Conservation (phyloP, 2,888 invertebrate species). For the Lordiphosa andalusiaca region DNA sequence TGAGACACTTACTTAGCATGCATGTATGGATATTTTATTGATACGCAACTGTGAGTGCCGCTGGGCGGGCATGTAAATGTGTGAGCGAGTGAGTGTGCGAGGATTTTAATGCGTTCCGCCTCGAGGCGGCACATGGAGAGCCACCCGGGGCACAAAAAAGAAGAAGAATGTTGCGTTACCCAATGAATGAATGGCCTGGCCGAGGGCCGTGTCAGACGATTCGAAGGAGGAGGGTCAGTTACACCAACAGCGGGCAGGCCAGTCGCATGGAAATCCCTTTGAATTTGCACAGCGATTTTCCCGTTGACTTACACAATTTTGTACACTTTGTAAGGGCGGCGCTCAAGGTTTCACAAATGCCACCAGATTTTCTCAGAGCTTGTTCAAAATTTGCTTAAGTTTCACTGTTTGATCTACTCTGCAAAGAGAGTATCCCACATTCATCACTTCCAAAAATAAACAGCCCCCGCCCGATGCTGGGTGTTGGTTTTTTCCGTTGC, state of each 20-base stretch:
- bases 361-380: neutral
- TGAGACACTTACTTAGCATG: conserved; percentile 69
- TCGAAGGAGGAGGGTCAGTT: conserved; percentile 4
- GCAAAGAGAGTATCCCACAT: conserved; percentile 7
- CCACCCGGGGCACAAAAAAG: conserved; percentile 21
- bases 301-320: conserved; percentile 33
- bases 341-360: neutral
- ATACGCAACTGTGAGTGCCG: conserved; percentile 62
- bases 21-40: conserved; percentile 74
- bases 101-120: conserved; percentile 63
- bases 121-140: conserved; percentile 25
- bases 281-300: conserved; percentile 39
- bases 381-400: neutral
- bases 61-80: conserved; percentile 21
- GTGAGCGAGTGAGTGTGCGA: conserved; percentile 33
- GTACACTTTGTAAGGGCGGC: conserved; percentile 34
- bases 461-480: neutral
- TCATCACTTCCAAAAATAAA: conserved; percentile 10
- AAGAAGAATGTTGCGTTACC: no score
- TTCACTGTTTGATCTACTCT: conserved; percentile 5
- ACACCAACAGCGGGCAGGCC: conserved; percentile 25
- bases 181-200: no score
- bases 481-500: conserved; percentile 1
- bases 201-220: no score
- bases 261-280: conserved; percentile 70